Conservation (phyloP, 1,140 invertebrate genomes). For the Aphelenchoides besseyi region DNA sequence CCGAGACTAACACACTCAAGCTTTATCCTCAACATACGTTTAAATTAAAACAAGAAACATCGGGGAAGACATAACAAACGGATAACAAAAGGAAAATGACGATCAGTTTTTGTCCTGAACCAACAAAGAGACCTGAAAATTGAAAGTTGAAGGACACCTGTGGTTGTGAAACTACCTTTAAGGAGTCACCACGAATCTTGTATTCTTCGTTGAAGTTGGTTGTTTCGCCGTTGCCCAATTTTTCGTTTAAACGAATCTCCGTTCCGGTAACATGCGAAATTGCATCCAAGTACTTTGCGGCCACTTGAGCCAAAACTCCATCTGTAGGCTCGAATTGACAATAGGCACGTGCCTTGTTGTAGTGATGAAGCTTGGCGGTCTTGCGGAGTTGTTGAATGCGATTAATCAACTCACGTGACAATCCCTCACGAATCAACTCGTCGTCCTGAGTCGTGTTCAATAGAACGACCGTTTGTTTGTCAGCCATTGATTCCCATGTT, state of each 20-base stretch:
- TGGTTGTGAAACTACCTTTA: no score
- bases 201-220: not conserved
- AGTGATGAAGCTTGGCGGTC: conserved; percentile 62
- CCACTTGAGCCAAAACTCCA: not conserved
- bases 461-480: conserved; percentile 62
- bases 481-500: conserved; percentile 61
- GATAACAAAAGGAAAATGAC: no score
- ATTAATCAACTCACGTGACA: conserved; percentile 83
- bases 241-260: not conserved
- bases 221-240: not conserved
- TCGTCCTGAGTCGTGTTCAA: conserved; percentile 52
- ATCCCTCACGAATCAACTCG: conserved; percentile 43
- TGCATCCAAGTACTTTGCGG: not conserved
- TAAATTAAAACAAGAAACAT: no score
- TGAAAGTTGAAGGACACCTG: no score
- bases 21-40: no score
- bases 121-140: no score
- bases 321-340: conserved; percentile 13
- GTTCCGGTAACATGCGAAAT: conserved; percentile 16
- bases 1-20: no score
- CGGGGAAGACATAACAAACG: no score
- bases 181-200: not conserved
- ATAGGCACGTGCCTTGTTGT: not conserved
- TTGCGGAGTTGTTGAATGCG: conserved; percentile 94
- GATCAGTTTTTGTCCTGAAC: no score